These are phyloP conservation scores for Boulengeromyrus knoepffleri DNA, from an alignment of 2,113 vertebrate genomes.

Conservation along the genomic window DNA sequence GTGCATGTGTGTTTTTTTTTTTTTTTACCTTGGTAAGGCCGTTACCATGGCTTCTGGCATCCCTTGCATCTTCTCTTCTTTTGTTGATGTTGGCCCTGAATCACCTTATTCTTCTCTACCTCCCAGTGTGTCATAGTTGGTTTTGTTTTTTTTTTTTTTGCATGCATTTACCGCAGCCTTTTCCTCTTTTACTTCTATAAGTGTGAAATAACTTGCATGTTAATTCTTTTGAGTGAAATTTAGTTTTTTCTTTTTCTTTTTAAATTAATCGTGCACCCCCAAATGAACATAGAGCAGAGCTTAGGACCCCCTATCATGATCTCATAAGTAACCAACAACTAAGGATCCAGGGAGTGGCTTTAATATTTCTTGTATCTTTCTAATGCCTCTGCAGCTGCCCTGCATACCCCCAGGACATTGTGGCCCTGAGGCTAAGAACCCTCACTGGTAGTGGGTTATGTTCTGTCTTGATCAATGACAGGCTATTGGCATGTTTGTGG, in stretches of 20 bases:
- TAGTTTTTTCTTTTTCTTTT: not conserved
- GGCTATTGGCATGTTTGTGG: not conserved
- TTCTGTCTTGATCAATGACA: not conserved
- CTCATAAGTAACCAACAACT: not conserved
- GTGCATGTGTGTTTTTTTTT: no score
- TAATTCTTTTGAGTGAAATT: not conserved
- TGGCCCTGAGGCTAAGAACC: not conserved
- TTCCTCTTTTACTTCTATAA: not conserved
- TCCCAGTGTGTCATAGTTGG: not conserved
- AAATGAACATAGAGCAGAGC: not conserved
- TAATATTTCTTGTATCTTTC: not conserved
- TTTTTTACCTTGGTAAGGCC: not conserved
- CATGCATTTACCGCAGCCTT: not conserved
- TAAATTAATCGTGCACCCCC: not conserved
- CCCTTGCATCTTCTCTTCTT: not conserved
- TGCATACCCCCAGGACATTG: not conserved
- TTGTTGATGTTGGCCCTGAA: not conserved
- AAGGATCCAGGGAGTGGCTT: not conserved
- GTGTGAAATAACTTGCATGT: not conserved
- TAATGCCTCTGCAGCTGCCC: not conserved
- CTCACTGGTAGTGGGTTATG: not conserved
- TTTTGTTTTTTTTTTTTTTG: not conserved
- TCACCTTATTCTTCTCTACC: not conserved
- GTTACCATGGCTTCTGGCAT: not conserved
- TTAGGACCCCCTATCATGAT: not conserved